These are phyloP conservation scores for Ctenicera cuprea DNA, from an alignment of 2,888 invertebrate genomes.

Conservation along the genomic window DNA sequence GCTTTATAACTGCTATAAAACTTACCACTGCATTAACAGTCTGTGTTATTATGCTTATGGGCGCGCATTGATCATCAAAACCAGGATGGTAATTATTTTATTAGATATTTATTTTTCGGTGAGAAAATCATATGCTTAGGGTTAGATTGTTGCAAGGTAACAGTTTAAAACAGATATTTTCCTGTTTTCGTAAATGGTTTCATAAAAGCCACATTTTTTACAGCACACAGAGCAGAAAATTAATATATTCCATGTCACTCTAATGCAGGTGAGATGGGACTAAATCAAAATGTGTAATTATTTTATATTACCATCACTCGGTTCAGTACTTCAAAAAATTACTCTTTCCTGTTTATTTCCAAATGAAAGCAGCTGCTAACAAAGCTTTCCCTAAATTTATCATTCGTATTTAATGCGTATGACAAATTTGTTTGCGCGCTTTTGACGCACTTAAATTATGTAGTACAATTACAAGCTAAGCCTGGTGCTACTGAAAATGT, in stretches of 20 bases:
- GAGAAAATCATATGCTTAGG: neutral
- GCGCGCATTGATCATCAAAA: conserved; percentile 26
- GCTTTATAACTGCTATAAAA: conserved; percentile 42
- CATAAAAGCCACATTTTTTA: neutral
- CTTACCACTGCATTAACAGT: conserved; percentile 35
- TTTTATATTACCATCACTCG: conserved; percentile 15
- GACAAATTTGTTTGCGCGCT: conserved; percentile 24
- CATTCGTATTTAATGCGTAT: conserved; percentile 16
- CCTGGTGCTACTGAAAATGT: neutral
- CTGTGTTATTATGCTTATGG: conserved; percentile 18
- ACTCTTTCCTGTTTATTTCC: conserved; percentile 18
- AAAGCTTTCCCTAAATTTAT: conserved; percentile 16
- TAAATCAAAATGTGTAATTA: conserved; percentile 6
- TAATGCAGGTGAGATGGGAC: conserved; percentile 18
- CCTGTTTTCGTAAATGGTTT: neutral
- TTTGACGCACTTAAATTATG: conserved; percentile 3
- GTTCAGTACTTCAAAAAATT: conserved; percentile 22
- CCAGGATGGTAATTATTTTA: conserved; percentile 27
- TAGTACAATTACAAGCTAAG: neutral
- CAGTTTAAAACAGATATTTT: neutral
- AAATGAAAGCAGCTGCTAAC: conserved; percentile 8
- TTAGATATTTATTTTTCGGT: conserved; percentile 9
- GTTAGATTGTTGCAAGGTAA: neutral
- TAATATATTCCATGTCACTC: conserved; percentile 27
- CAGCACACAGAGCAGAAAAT: conserved; percentile 28